Base-by-base conservation (phyloP, 23 tunicate genomes). In the Trididemnum miniatum region DNA sequence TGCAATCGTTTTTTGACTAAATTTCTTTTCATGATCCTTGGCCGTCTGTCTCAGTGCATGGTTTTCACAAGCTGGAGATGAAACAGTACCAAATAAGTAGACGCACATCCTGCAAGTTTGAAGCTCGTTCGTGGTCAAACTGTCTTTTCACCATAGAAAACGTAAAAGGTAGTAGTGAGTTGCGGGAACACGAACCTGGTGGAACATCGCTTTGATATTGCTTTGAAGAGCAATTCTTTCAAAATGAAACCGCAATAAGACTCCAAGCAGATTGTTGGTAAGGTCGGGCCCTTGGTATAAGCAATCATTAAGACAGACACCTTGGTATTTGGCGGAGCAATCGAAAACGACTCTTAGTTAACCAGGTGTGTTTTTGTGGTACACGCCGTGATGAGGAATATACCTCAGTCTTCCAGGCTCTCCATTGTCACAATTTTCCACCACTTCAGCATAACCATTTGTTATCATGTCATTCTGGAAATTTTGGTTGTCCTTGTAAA, bases 371-470 rank as follows among this genome's bases (percentile, higher is more conserved):
- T 63, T 80, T 29, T 76, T 76, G 51, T 77, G 89, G 35, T 85
- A 65, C 65, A 85, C 89, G 9, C 83, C 89, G 63, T 85, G 89
- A 30, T 85, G 89, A 35, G 80, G 80, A n/a, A 77, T 5, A 40
- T 64, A 85, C 89, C 89, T 77, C 1, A 71, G 38, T 77, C 59
- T 62, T 12, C 77, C 83, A 2, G 22, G 22, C 1, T 34, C 7
- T 23, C 52, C 74, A 2, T 28, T 62, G 33, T 76, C 5, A n/a
- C n/a, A n/a, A 32, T 73, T 25, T 1, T 31, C 29, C 27, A 78
- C 89, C 35, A 18, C 77, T 85, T 85, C 89, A 20, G 83, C 89
- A 44, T 63, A 85, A 7, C 83, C 82, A 29, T 64, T 77, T 33
- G 23, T 35, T 22, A 85, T 78, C 84, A 77, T 85, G 49, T 78